phyloP scores from a whole-genome alignment of 1,140 invertebrate species.

The Mizuhopecten yessoensis region DNA sequence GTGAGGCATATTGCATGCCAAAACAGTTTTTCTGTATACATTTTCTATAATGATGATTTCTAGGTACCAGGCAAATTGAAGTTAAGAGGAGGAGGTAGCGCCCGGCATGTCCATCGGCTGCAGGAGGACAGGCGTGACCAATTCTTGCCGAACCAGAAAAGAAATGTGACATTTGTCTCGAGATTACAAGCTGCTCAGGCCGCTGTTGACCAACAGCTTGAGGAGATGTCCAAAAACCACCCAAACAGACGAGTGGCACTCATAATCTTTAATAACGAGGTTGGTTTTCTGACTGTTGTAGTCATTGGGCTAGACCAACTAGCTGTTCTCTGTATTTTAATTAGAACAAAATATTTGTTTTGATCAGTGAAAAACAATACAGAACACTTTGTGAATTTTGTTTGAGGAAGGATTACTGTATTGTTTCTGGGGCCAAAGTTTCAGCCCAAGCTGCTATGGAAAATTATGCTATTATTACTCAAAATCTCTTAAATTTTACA shows the following conservation, averaged over 20 bases:
- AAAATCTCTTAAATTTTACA: no score
- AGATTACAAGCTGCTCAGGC: constrained; percentile 81
- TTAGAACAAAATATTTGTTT: no score
- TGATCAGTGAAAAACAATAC: background rate
- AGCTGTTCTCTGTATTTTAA: no score
- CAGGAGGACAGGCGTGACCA: constrained; percentile 71
- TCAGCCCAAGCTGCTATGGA: no score
- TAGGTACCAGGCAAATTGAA: constrained; percentile 79
- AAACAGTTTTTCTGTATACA: no score
- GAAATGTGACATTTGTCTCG: constrained; percentile 79
- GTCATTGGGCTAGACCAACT: background rate
- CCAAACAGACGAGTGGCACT: constrained; percentile 79
- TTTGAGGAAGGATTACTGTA: background rate
- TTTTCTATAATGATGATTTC: background rate
- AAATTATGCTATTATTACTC: no score
- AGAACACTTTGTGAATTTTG: no score
- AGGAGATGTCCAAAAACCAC: constrained; percentile 75
- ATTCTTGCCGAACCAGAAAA: constrained; percentile 71
- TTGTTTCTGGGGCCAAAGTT: no score
- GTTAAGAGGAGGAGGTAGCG: constrained; percentile 69
- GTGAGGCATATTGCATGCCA: no score
- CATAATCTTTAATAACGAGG: constrained; percentile 81
- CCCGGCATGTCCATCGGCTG: constrained; percentile 67
- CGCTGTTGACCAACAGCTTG: constrained; percentile 81
- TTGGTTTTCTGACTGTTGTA: constrained; percentile 44